Conservation (phyloP, 2,113 vertebrate genomes). For the Macroglossus sobrinus region DNA sequence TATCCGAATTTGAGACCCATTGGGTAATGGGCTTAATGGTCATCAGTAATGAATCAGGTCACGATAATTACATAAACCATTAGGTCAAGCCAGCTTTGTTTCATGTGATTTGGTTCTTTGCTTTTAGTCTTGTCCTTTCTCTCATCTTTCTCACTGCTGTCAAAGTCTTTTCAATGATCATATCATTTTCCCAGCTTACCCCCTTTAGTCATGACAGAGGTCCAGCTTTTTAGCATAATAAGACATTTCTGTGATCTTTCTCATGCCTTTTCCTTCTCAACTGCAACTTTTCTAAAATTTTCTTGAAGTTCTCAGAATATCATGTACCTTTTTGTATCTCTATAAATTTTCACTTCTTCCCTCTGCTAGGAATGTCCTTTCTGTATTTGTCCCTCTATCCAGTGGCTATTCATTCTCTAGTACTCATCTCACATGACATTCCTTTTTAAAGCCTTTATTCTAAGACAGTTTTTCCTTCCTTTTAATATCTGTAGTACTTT, state of each 20-base stretch:
- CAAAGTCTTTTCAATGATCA: slow-evolving; percentile 7
- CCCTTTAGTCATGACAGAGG: not conserved
- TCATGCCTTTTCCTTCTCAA: not conserved
- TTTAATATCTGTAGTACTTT: not conserved
- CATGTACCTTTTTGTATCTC: not conserved
- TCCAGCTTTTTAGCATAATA: not conserved
- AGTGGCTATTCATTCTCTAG: not conserved
- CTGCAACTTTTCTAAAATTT: not conserved
- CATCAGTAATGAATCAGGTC: not conserved
- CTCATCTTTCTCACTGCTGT: not conserved
- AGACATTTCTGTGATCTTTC: not conserved
- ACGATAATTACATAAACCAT: not conserved
- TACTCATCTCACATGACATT: not conserved
- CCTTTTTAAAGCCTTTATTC: not conserved
- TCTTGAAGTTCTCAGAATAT: not conserved
- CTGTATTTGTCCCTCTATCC: not conserved
- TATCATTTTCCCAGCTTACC: not conserved
- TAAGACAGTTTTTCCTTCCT: not conserved
- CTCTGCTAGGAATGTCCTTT: not conserved
- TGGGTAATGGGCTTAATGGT: not conserved
- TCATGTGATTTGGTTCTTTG: not conserved
- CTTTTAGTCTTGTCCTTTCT: not conserved
- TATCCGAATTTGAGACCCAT: not conserved
- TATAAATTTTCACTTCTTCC: not conserved
- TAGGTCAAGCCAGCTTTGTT: not conserved